phyloP scores from a whole-genome alignment of 2,888 invertebrate species.

The Spodoptera exigua region DNA sequence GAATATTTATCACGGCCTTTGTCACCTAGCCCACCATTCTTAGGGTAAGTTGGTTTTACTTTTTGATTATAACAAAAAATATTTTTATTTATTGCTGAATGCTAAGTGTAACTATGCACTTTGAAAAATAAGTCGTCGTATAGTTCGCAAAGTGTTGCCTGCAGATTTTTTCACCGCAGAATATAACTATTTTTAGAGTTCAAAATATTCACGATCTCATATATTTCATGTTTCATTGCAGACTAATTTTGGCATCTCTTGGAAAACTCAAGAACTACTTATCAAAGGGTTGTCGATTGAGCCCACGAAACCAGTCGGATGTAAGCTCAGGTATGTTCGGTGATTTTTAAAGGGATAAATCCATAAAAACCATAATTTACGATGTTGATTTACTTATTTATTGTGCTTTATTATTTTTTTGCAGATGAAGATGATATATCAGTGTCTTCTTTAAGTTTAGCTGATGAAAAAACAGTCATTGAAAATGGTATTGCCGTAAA shows the following conservation, averaged over 20 bases:
- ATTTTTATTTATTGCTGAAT: too few relatives aligned
- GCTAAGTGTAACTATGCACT: too few relatives aligned
- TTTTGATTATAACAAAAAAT: too few relatives aligned
- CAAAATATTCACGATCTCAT: background rate
- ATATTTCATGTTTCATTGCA: conserved; percentile 54
- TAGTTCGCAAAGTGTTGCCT: too few relatives aligned
- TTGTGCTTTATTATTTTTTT: conserved; percentile 44
- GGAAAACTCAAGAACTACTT: conserved; percentile 93
- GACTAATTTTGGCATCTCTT: conserved; percentile 95
- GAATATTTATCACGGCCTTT: conserved; percentile 98
- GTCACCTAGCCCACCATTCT: conserved; percentile 97
- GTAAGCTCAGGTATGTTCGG: conserved; percentile 90
- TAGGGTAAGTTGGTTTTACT: conserved; percentile 90
- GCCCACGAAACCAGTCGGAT: conserved; percentile 93
- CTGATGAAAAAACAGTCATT: conserved; percentile 78
- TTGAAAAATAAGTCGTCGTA: too few relatives aligned
- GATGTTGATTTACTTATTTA: background rate
- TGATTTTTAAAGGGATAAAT: background rate
- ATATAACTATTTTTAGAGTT: too few relatives aligned
- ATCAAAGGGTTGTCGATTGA: conserved; percentile 92
- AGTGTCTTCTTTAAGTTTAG: conserved; percentile 78
- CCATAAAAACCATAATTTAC: background rate
- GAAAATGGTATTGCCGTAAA: conserved; percentile 74
- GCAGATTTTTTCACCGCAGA: too few relatives aligned
- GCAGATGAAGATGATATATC: conserved; percentile 83